Percentiles rank a stretch among this genome's conserved stretches.
phyloP scores from a whole-genome alignment of 2,113 vertebrate genomes.

The Esox niger region DNA sequence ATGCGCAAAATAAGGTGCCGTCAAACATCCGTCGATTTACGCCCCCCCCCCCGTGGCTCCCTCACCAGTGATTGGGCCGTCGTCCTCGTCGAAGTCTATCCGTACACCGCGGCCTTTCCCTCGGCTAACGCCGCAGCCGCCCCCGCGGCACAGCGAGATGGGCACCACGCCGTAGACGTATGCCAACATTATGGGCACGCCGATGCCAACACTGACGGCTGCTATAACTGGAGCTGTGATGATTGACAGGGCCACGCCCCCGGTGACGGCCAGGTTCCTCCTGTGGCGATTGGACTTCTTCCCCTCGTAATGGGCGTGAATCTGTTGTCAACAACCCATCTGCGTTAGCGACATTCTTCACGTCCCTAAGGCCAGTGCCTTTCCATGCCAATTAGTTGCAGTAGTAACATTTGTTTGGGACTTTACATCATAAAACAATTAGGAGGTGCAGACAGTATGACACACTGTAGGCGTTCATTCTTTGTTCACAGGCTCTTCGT shows the following conservation, averaged over 20 bases:
- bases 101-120: conserved; percentile 93
- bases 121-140: conserved; percentile 94
- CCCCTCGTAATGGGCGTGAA: conserved; percentile 94
- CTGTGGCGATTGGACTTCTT: conserved; percentile 92
- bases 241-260: conserved; percentile 93
- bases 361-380: no score
- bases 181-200: conserved; percentile 97
- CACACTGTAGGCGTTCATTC: no score
- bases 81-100: conserved; percentile 97
- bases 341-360: not conserved
- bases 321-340: conserved; percentile 67
- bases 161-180: conserved; percentile 98
- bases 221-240: conserved; percentile 95
- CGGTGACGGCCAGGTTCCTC: conserved; percentile 95
- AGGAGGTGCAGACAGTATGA: no score
- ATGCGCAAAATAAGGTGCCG: no score
- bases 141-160: conserved; percentile 93
- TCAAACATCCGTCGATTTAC: no score
- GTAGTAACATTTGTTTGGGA: no score
- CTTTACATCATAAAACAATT: no score
- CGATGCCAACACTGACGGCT: conserved; percentile 97
- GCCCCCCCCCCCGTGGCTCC: no score
- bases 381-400: no score
- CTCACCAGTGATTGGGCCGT: conserved; percentile 95
- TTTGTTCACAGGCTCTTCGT: no score